Conservation (phyloP, 53 echinoderm and acorn worm genomes). For the Henricia sp. region DNA sequence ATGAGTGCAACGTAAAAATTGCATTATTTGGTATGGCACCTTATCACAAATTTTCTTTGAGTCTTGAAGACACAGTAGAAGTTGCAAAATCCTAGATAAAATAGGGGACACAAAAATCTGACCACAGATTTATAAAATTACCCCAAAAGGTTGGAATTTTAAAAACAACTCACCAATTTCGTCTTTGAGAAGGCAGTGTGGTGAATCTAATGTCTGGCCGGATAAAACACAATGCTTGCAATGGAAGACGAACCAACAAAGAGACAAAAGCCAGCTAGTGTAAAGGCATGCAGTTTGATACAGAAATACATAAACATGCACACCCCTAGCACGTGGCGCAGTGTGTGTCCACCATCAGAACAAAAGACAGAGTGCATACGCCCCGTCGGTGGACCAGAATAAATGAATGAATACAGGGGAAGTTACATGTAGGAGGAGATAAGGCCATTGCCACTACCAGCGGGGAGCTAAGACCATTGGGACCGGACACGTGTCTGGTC, state of each 20-base stretch:
- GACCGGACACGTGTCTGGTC: slow-evolving; percentile 13
- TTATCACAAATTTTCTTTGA: too few relatives aligned
- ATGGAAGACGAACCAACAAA: background rate
- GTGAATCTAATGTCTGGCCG: too few relatives aligned
- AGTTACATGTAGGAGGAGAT: background rate
- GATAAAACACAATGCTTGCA: too few relatives aligned
- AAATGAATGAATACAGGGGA: slow-evolving; percentile 29
- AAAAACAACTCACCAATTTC: too few relatives aligned
- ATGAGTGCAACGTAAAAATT: too few relatives aligned
- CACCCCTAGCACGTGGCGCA: background rate
- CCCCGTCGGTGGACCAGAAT: background rate
- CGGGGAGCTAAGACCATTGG: slow-evolving; percentile 40
- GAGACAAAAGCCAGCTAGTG: slow-evolving; percentile 6
- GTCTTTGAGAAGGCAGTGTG: too few relatives aligned
- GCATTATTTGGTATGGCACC: too few relatives aligned
- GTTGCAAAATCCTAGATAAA: too few relatives aligned
- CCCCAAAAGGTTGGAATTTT: too few relatives aligned
- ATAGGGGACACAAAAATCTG: too few relatives aligned
- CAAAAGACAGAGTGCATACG: slow-evolving; percentile 13
- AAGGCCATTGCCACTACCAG: slow-evolving; percentile 52
- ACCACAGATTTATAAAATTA: too few relatives aligned
- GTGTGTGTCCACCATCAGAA: background rate
- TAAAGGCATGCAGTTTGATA: slow-evolving; percentile 41
- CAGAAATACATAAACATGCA: background rate
- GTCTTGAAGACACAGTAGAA: too few relatives aligned